Evolutionary conservation across 2,888 invertebrate species (phyloP).

Genomic region (Catocala fraxini): DNA sequence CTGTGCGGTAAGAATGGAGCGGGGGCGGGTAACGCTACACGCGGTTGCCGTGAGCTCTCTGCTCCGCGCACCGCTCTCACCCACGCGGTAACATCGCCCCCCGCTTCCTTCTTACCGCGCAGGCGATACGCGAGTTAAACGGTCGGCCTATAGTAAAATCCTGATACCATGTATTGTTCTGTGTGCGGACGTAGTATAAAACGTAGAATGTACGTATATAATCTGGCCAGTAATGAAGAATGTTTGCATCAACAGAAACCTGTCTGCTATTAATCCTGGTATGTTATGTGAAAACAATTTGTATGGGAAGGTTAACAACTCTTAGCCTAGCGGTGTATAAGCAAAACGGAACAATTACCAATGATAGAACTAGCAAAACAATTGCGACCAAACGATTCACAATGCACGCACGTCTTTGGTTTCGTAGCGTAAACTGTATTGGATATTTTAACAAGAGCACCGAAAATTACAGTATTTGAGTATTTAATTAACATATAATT

Average conservation of each 20-base stretch:
- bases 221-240: not conserved
- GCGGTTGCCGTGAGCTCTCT: too few relatives aligned
- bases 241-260: constrained; percentile 17
- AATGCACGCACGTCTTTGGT: constrained; percentile 46
- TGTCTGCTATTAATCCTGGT: constrained; percentile 7
- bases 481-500: constrained; percentile 21
- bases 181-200: not conserved
- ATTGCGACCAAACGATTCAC: constrained; percentile 29
- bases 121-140: too few relatives aligned
- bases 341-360: constrained; percentile 16
- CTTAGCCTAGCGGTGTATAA: constrained; percentile 13
- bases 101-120: too few relatives aligned
- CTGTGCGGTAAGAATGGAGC: too few relatives aligned
- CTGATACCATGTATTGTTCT: not conserved
- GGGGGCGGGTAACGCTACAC: too few relatives aligned
- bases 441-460: not conserved
- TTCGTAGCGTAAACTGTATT: constrained; percentile 33
- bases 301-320: constrained; percentile 1
- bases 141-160: too few relatives aligned
- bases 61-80: too few relatives aligned
- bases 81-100: too few relatives aligned
- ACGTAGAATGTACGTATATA: not conserved
- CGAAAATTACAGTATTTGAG: constrained; percentile 17
- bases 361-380: constrained; percentile 44
- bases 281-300: not conserved